These are phyloP conservation scores for Drosophila mimica DNA, from an alignment of 2,888 invertebrate genomes.

Conservation along the genomic window DNA sequence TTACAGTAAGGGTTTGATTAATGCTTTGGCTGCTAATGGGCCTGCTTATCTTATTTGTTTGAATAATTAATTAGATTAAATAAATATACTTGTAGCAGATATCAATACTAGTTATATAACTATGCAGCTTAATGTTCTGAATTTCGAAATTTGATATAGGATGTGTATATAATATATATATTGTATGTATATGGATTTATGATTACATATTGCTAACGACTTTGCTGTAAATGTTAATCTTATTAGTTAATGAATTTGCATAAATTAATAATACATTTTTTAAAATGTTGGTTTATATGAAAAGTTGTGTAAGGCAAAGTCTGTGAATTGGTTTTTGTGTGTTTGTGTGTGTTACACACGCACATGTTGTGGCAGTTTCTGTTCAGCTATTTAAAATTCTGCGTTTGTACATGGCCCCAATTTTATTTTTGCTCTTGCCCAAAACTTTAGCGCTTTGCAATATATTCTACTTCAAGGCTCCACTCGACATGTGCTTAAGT, in stretches of 20 bases:
- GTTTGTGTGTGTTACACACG: conserved; percentile 7
- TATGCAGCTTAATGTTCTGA: background rate
- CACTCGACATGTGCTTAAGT: conserved; percentile 23
- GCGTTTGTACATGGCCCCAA: conserved; percentile 45
- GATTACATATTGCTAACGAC: background rate
- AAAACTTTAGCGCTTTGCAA: conserved; percentile 67
- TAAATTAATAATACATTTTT: background rate
- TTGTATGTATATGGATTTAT: background rate
- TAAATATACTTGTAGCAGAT: background rate
- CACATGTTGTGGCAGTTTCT: conserved; percentile 9
- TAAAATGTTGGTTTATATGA: background rate
- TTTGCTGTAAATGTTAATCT: background rate
- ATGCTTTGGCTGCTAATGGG: background rate
- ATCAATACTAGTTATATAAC: background rate
- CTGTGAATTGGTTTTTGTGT: conserved; percentile 22
- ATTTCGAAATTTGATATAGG: background rate
- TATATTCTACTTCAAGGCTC: conserved; percentile 71
- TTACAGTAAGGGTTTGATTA: background rate
- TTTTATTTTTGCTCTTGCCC: conserved; percentile 7
- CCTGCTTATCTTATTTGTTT: background rate
- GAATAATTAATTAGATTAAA: background rate
- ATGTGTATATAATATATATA: background rate
- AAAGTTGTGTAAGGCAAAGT: conserved; percentile 14
- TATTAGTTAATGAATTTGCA: background rate
- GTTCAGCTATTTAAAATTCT: conserved; percentile 70